A percentile compares a stretch with the other conserved stretches of the same genome.
phyloP scores from a whole-genome alignment of 2,888 invertebrate genomes.

The Erpobdella octoculata region DNA sequence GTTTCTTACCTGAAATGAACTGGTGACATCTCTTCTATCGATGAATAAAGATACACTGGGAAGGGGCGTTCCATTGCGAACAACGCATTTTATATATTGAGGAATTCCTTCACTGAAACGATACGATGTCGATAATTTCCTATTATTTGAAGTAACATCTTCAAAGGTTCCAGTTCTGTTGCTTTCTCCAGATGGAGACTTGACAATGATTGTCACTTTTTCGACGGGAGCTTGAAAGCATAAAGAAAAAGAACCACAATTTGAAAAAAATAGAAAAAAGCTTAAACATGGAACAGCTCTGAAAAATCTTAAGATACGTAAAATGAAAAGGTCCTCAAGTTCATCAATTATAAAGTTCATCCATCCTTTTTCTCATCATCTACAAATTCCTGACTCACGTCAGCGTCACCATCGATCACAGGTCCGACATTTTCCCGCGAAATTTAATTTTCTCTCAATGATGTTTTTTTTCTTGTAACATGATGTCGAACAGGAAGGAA shows the following conservation, averaged over 20 bases:
- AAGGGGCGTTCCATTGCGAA: constrained; percentile 27
- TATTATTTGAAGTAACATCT: background rate
- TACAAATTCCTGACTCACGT: too few relatives aligned
- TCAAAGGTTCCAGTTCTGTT: background rate
- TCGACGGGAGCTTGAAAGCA: constrained; percentile 25
- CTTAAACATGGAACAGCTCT: background rate
- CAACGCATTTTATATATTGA: constrained; percentile 28
- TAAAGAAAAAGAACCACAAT: background rate
- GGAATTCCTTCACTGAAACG: constrained; percentile 29
- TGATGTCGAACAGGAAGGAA: too few relatives aligned
- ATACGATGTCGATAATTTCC: background rate
- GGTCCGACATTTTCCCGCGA: too few relatives aligned
- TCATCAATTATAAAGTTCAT: too few relatives aligned
- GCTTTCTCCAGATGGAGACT: background rate
- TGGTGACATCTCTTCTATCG: constrained; percentile 25
- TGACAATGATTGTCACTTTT: constrained; percentile 7
- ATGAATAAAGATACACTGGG: constrained; percentile 28
- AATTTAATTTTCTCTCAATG: too few relatives aligned
- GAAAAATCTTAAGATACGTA: background rate
- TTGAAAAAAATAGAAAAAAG: background rate
- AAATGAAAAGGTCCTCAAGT: too few relatives aligned
- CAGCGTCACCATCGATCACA: too few relatives aligned
- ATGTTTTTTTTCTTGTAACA: too few relatives aligned
- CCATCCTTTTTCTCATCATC: too few relatives aligned
- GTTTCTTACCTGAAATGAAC: constrained; percentile 18